Base-by-base conservation (phyloP, 2,797 vertebrate genomes). In the Arrhamphus sclerolepis region DNA sequence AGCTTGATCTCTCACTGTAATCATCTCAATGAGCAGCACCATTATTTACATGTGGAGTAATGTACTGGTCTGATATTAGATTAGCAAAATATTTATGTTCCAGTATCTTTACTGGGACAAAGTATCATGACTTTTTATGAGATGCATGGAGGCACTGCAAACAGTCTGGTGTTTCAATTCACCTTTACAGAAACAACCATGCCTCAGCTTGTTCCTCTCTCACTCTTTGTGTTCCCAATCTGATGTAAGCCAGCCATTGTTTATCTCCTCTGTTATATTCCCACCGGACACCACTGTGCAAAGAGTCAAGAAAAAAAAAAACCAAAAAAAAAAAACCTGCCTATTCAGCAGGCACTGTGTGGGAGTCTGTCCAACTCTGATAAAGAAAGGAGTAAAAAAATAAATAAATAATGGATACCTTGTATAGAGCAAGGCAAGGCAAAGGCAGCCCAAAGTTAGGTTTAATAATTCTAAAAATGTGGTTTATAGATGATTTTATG, bases 11-110 rank as follows among this genome's bases (percentile, higher is more conserved):
- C 74, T 75, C 61, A 24, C 65, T 64, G 78, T 65, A 78, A 78
- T 78, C 82, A 77, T 76, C 66, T 73, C 65, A 65, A 65, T 51
- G 74, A 83, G 71, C 72, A 62, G 67, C 50, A 44, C 28, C 71
- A 82, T 83, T 87, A 77, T 79, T 87, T 84, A 89, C 68, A 71
- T 31, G 52, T 26, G 49, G 50, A 70, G 71, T 56, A 51, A 87
- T 70, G 53, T 4, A 72, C 46, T 0, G 16, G 26, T 46, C 41
- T 66, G 58, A 17, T 66, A 40, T 18, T 28, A 24, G 46, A 62
- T 44, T 39, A 59, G n/a, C n/a, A n/a, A n/a, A 67, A 62, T 75
- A 47, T 61, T 78, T 56, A 47, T 56, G 20, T 24, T 22, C 29
- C 17, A 39, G 14, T 20, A 34, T 50, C 28, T 19, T 16, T 31